A percentile compares a stretch with the other conserved stretches of the same genome.
These are phyloP conservation scores for Scortum barcoo DNA, from an alignment of 2,113 vertebrate species.

Conservation along the genomic window DNA sequence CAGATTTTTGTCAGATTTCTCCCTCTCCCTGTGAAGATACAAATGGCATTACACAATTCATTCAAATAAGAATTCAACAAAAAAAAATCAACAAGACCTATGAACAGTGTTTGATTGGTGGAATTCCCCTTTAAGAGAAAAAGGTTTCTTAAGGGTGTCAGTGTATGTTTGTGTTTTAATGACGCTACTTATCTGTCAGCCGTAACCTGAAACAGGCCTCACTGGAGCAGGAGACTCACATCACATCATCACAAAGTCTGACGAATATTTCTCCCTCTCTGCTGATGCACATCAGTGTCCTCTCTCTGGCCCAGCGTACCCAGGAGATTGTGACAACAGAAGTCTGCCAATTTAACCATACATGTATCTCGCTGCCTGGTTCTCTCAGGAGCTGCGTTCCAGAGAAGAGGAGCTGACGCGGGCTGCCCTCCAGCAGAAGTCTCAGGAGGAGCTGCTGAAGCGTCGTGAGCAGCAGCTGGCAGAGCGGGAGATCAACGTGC, in stretches of 20 bases:
- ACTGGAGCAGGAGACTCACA: not conserved
- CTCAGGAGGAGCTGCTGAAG: constrained; percentile 93
- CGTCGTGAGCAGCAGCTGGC: constrained; percentile 94
- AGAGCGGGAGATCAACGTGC: constrained; percentile 93
- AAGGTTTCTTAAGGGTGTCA: not conserved
- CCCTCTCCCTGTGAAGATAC: not conserved
- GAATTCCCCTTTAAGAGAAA: not conserved
- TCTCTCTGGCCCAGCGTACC: not conserved
- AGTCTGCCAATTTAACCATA: not conserved
- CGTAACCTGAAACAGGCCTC: not conserved
- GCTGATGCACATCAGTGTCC: too few relatives aligned
- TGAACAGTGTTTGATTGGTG: not conserved
- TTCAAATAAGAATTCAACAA: too few relatives aligned
- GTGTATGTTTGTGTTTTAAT: not conserved
- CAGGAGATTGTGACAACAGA: not conserved
- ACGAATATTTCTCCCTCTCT: not conserved
- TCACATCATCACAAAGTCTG: not conserved
- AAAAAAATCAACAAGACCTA: too few relatives aligned
- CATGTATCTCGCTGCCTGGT: not conserved
- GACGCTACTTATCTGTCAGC: not conserved
- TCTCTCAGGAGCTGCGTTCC: constrained; percentile 91
- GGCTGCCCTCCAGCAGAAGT: constrained; percentile 96
- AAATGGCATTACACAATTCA: not conserved
- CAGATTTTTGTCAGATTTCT: not conserved
- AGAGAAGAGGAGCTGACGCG: constrained; percentile 94